Evolutionary conservation across 2,888 invertebrate species (phyloP), one percentile per base, ranked within the genome.

Genomic region (Apamea sordens): DNA sequence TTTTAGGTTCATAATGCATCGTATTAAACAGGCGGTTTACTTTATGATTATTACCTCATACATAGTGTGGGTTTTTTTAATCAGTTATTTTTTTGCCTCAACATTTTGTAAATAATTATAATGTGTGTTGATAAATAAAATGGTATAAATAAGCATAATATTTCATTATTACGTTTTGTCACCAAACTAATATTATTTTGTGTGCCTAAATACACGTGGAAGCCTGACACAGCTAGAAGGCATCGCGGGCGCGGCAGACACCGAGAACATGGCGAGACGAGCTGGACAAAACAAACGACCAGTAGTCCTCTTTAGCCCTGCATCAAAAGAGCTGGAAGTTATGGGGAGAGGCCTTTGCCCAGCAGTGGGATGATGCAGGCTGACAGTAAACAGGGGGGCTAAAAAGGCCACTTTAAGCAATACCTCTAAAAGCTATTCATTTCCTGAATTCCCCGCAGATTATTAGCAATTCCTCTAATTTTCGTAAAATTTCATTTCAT

Each of bases 91-190:
- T n/a, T 21, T 10, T 50, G 36, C 4, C 10, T 50, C 18, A 21
- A 73, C 0, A 28, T 73, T 73, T 15, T 50, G 36, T 21, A 7
- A 74, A 41, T 28, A 21, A 32, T 32, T 44, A 7, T 24, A 41
- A 73, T 24, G 5, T 21, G 21, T 18, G 32, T 13, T 47, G 24
- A 4, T 73, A 72, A 73, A 75, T 47, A 79, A 65, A 59, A 50
- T 44, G 18, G 18, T 10, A 32, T 21, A 44, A 61, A n/a, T 21
- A 75, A 59, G 32, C 18, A 47, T n/a, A 3, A n/a, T n/a, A 59
- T 50, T 59, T 75, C 2, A 75, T 24, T 44, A 32, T 56, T n/a
- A 18, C 32, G 75, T 8, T 32, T 44, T 28, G 32, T 50, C 24
- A 70, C 5, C 5, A 50, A 69, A 32, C 15, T 50, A 21, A 47